Conservation (phyloP, 2,888 invertebrate species). For the Epinotia nisella region DNA sequence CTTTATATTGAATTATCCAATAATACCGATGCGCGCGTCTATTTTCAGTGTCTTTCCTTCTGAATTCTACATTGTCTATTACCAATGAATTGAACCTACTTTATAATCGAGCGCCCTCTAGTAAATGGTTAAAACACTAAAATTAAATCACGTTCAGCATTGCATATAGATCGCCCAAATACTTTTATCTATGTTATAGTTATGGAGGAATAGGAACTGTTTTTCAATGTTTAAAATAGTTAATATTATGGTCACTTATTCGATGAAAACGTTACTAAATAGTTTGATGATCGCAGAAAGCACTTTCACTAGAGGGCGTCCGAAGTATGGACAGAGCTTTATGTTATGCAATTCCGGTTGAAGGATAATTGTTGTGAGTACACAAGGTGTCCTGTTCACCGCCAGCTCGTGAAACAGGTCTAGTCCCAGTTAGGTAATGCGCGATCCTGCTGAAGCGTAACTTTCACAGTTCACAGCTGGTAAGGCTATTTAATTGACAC, state of each 20-base stretch:
- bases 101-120: constrained; percentile 60
- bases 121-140: constrained; percentile 50
- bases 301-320: constrained; percentile 63
- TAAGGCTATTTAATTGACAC: constrained; percentile 82
- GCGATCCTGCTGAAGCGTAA: constrained; percentile 62
- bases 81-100: constrained; percentile 44
- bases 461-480: constrained; percentile 68
- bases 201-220: constrained; percentile 80
- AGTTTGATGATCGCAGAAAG: constrained; percentile 40
- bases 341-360: constrained; percentile 69
- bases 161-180: constrained; percentile 22
- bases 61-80: constrained; percentile 38
- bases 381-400: constrained; percentile 57
- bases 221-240: constrained; percentile 68
- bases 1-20: constrained; percentile 52
- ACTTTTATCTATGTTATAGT: constrained; percentile 53
- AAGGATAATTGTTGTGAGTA: constrained; percentile 56
- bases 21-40: constrained; percentile 68
- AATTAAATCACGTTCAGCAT: constrained; percentile 38
- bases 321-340: constrained; percentile 63
- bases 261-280: constrained; percentile 58
- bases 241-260: constrained; percentile 63
- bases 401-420: constrained; percentile 55
- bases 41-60: constrained; percentile 53
- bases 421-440: constrained; percentile 70